phyloP scores from a whole-genome alignment of 2,888 invertebrate genomes.

The Lasioglossum morio region DNA sequence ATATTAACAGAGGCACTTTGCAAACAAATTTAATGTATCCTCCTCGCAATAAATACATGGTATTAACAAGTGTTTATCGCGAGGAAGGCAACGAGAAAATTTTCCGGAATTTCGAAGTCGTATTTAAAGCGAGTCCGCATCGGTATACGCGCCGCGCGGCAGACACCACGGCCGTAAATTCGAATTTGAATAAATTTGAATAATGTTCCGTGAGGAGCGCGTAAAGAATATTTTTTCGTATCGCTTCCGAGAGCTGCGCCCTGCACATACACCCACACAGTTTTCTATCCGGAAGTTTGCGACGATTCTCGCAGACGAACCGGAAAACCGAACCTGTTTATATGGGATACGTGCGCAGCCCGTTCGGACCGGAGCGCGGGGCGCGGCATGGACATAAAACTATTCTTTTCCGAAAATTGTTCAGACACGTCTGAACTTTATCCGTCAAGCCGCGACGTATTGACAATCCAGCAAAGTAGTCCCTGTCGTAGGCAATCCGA shows the following conservation, averaged over 20 bases:
- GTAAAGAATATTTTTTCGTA: slow-evolving; percentile 23
- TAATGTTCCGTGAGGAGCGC: slow-evolving; percentile 20
- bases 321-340: background rate
- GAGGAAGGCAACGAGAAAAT: background rate
- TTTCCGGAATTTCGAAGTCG: background rate
- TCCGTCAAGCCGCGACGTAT: slow-evolving; percentile 25
- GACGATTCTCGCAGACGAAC: background rate
- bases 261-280: background rate
- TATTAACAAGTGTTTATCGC: slow-evolving; percentile 13
- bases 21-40: background rate
- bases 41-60: background rate
- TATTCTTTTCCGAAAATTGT: slow-evolving; percentile 24
- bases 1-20: background rate
- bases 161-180: slow-evolving; percentile 36
- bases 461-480: slow-evolving; percentile 29
- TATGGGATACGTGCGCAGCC: background rate
- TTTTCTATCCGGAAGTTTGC: slow-evolving; percentile 14
- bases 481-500: slow-evolving; percentile 18
- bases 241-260: background rate
- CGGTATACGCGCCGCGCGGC: slow-evolving; percentile 1
- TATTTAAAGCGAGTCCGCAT: slow-evolving; percentile 42
- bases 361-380: background rate
- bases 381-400: background rate
- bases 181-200: slow-evolving; percentile 49
- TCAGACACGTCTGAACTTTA: slow-evolving; percentile 11